Percentiles rank a stretch among this genome's conserved stretches.
Evolutionary conservation across 1,140 invertebrate species (phyloP).

Genomic region (Aleiodes sp.): DNA sequence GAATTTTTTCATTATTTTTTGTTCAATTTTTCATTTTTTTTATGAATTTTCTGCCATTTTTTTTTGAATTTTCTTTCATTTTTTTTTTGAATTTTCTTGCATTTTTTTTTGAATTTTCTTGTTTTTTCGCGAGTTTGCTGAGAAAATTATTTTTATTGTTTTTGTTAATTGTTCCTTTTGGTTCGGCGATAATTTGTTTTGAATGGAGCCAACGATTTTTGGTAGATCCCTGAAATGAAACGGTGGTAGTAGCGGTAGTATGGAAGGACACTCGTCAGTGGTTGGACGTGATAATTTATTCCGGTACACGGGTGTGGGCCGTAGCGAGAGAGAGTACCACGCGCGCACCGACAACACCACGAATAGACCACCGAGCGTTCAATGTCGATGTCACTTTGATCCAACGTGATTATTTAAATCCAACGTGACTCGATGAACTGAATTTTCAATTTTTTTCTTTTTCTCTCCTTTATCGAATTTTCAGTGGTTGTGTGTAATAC

Average conservation of each 20-base stretch:
- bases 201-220: neutral
- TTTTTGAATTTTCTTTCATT: too few relatives aligned
- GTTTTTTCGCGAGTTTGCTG: too few relatives aligned
- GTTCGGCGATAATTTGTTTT: constrained; percentile 6
- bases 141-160: too few relatives aligned
- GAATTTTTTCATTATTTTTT: neutral
- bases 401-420: constrained; percentile 13
- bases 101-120: too few relatives aligned
- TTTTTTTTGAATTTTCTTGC: too few relatives aligned
- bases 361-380: constrained; percentile 9
- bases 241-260: neutral
- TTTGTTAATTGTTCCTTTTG: too few relatives aligned
- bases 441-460: neutral
- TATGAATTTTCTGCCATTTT: too few relatives aligned
- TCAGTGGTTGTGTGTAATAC: too few relatives aligned
- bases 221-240: neutral
- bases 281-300: constrained; percentile 18
- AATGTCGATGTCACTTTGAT: constrained; percentile 11
- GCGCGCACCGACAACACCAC: constrained; percentile 8
- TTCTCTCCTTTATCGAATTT: too few relatives aligned
- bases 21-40: neutral
- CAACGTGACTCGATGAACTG: constrained; percentile 2
- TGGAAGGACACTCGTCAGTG: constrained; percentile 14
- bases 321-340: neutral
- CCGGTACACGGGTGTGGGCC: constrained; percentile 9